A percentile compares a stretch with the other conserved stretches of the same genome.
Conservation (phyloP, 2,888 invertebrate genomes). For the Meteorus colon region DNA sequence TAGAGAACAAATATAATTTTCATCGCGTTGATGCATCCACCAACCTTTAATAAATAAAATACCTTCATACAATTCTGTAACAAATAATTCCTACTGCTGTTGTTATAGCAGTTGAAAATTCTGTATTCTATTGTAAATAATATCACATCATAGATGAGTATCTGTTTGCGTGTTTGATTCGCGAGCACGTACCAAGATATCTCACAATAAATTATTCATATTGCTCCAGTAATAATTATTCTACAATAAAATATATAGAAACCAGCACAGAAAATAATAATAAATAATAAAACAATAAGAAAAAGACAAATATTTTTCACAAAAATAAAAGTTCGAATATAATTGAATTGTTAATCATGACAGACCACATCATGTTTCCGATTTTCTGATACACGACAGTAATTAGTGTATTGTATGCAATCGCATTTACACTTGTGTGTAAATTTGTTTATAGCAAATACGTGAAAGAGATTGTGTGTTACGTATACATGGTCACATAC, state of each 20-base stretch:
- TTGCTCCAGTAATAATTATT: not conserved
- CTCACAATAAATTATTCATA: not conserved
- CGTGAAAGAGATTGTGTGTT: not conserved
- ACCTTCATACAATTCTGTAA: not conserved
- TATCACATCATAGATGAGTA: not conserved
- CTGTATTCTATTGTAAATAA: not conserved
- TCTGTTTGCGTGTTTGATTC: not conserved
- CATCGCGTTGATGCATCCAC: not conserved
- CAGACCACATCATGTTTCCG: not conserved
- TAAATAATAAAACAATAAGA: not conserved
- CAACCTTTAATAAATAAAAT: not conserved
- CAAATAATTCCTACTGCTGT: not conserved
- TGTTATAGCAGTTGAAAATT: not conserved
- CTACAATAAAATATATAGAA: not conserved
- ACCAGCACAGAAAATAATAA: not conserved
- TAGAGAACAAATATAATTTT: not conserved
- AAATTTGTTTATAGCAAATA: slow-evolving; percentile 15
- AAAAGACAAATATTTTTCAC: not conserved
- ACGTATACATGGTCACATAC: not conserved
- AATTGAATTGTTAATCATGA: not conserved
- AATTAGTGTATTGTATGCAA: slow-evolving; percentile 32
- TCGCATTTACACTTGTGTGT: slow-evolving; percentile 21
- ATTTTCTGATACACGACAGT: slow-evolving; percentile 9
- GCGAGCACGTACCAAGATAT: not conserved
- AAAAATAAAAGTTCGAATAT: not conserved